Base-by-base conservation (phyloP, 1,140 invertebrate genomes). In the Ctenoplectra terminalis region DNA sequence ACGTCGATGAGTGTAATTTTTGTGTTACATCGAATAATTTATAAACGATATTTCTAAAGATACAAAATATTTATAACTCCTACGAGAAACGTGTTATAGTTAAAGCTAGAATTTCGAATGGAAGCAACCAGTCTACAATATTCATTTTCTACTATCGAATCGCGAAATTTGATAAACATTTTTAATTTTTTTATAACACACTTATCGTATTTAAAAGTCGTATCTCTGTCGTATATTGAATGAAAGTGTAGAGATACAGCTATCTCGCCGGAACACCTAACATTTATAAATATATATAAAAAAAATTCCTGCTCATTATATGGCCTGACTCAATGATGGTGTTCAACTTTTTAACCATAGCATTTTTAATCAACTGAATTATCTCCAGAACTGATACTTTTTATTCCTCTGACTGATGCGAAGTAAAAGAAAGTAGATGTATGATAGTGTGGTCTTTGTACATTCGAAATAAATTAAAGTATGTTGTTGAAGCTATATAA, bases 381-480 rank as follows among this genome's bases (percentile, higher is more conserved):
- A 17, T 72, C 50, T 71, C 43, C 52, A 52, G 60, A 83, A 85
- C 75, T 83, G 56, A 85, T 56, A 50, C 23, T 58, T 66, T 84
- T 86, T 81, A 78, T 84, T 82, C 58, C 15, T 63, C 67, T 48
- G 73, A 74, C 73, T 78, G 74, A 86, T 74, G 46, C 48, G 40
- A 82, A 71, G n/a, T 50, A 77, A 82, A 82, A 74, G 61, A 83
- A 83, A 74, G 70, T 82, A 85, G 75, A 56, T 84, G 76, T 86
- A 84, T 61, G 46, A 86, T 82, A 82, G 79, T 82, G 85, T 84
- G 74, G 74, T 84, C 85, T 82, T 86, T 86, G 74, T 86, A 86
- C 43, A 86, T 73, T 84, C 67, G 69, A 81, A 83, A 87, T 85
- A 81, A 84, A 88, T 86, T 87, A 81, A 86, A 89, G 82, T 85